Percentiles rank a stretch among this genome's conserved stretches.
Evolutionary conservation across 2,888 invertebrate species (phyloP).

Genomic region (Deilephila porcellus): DNA sequence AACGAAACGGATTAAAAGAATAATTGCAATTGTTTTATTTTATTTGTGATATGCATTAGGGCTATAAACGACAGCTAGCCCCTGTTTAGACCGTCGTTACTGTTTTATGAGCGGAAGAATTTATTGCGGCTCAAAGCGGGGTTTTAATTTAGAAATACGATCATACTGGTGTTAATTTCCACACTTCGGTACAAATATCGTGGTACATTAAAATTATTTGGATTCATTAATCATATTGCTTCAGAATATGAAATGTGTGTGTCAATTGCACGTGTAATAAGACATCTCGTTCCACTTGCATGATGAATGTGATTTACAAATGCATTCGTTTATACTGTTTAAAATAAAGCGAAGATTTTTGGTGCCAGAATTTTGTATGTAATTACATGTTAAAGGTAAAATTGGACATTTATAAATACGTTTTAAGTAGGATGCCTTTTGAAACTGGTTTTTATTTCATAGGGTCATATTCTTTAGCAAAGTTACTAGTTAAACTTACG

Average conservation of each 20-base stretch:
- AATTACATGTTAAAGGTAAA: neutral
- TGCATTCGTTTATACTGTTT: neutral
- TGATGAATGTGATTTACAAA: conserved; percentile 33
- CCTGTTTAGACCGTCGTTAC: conserved; percentile 82
- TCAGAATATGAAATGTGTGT: conserved; percentile 15
- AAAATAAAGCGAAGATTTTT: neutral
- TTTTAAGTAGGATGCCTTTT: neutral
- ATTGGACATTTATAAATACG: neutral
- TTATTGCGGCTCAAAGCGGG: conserved; percentile 71
- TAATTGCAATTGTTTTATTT: conserved; percentile 56
- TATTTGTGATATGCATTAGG: conserved; percentile 68
- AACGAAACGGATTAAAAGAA: conserved; percentile 56
- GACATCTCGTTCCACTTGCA: neutral
- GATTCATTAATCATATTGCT: conserved; percentile 20
- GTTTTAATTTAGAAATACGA: conserved; percentile 80
- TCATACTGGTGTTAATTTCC: conserved; percentile 75
- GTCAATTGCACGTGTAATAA: conserved; percentile 20
- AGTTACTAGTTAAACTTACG: no score
- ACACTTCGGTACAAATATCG: conserved; percentile 58
- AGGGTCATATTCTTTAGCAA: no score
- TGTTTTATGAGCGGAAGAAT: conserved; percentile 77
- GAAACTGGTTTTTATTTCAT: neutral
- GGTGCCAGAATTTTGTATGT: neutral
- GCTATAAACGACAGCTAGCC: conserved; percentile 76
- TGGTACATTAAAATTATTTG: conserved; percentile 23